These are phyloP conservation scores for Saxidomus purpurata DNA, from an alignment of 1,140 invertebrate species.

Conservation along the genomic window DNA sequence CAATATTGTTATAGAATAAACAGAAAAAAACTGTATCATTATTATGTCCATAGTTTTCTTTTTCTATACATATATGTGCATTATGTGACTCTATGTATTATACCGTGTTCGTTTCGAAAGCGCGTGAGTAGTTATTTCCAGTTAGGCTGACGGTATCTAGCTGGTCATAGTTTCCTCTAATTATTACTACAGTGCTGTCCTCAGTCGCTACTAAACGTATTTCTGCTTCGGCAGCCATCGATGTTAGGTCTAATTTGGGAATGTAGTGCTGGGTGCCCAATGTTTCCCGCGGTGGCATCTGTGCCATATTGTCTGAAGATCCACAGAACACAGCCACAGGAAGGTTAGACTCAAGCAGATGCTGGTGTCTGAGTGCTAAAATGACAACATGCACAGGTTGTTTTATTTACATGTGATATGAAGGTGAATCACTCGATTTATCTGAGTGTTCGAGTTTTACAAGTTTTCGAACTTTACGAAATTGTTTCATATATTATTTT, in stretches of 20 bases:
- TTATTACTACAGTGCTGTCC: conserved; percentile 18
- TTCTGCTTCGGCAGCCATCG: background rate
- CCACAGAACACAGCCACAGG: conserved; percentile 17
- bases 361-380: background rate
- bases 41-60: too few relatives aligned
- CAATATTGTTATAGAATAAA: too few relatives aligned
- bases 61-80: too few relatives aligned
- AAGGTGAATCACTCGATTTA: too few relatives aligned
- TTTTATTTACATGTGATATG: too few relatives aligned
- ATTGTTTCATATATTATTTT: too few relatives aligned
- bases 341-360: background rate
- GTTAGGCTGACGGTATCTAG: background rate
- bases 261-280: background rate
- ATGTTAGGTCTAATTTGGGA: background rate
- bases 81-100: too few relatives aligned
- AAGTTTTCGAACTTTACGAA: too few relatives aligned
- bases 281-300: conserved; percentile 18
- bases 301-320: background rate
- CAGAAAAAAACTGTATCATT: too few relatives aligned
- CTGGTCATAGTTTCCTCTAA: conserved; percentile 21
- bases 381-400: background rate
- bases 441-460: too few relatives aligned
- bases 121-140: background rate
- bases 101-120: background rate
- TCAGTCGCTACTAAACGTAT: background rate